A percentile compares a stretch with the other conserved stretches of the same genome.
These are phyloP conservation scores for Meandrina meandrites DNA, from an alignment of 92 coral and sea anemone genomes.

Conservation along the genomic window DNA sequence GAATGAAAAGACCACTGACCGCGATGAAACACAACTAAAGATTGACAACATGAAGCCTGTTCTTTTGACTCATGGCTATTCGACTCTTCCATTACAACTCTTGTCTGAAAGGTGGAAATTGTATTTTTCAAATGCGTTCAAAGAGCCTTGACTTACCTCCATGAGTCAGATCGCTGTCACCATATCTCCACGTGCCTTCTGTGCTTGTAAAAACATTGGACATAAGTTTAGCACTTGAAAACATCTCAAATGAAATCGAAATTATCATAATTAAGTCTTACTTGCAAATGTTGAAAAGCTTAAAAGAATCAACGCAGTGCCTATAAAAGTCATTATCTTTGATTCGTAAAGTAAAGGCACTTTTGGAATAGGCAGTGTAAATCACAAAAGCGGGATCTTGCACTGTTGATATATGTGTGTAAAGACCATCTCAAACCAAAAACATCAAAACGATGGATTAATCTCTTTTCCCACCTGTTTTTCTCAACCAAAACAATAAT, in stretches of 20 bases:
- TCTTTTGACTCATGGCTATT: too few species aligned
- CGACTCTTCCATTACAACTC: too few species aligned
- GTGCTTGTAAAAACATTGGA: constrained; percentile 13
- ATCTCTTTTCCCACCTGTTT: constrained; percentile 27
- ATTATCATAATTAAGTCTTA: constrained; percentile 1
- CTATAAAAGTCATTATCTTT: neutral
- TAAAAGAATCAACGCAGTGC: neutral
- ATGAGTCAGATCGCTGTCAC: constrained; percentile 24
- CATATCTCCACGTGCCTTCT: constrained; percentile 41
- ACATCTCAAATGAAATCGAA: neutral
- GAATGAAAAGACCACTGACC: too few species aligned
- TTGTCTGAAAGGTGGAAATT: neutral
- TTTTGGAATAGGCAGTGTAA: neutral
- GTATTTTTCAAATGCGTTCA: neutral
- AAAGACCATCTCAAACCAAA: neutral
- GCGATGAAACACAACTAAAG: too few species aligned
- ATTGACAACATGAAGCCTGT: too few species aligned
- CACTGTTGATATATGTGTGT: neutral
- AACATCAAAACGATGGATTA: constrained; percentile 3
- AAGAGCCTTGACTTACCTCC: neutral
- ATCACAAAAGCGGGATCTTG: neutral
- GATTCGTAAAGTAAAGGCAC: neutral
- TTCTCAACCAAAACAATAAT: constrained; percentile 5
- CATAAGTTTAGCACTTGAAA: neutral
- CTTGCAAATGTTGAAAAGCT: constrained; percentile 15